Evolutionary conservation across 2,113 vertebrate species (phyloP).

Genomic region (Varanus salvator): DNA sequence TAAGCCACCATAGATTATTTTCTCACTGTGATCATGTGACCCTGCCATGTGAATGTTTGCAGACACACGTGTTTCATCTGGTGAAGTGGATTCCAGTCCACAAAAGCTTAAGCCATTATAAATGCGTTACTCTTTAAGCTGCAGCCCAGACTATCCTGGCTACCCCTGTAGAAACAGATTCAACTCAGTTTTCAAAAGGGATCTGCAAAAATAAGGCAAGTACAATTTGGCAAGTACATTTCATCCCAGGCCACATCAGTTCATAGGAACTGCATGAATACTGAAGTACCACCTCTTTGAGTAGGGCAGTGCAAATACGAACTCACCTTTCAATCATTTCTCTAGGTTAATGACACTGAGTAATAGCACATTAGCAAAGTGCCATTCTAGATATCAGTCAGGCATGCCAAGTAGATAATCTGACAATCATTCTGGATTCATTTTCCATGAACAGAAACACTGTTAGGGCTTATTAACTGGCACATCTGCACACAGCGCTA

Average conservation of each 20-base stretch:
- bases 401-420: constrained; percentile 84
- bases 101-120: not conserved
- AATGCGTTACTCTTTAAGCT: not conserved
- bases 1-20: too few relatives aligned
- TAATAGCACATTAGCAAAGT: constrained; percentile 85
- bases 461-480: constrained; percentile 82
- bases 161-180: not conserved
- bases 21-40: too few relatives aligned
- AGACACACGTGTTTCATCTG: not conserved
- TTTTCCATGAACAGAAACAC: constrained; percentile 83
- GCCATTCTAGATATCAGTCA: constrained; percentile 82
- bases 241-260: constrained; percentile 53
- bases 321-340: constrained; percentile 84
- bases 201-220: constrained; percentile 26
- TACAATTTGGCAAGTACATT: constrained; percentile 10
- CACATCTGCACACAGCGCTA: constrained; percentile 77
- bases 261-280: constrained; percentile 59
- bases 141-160: not conserved
- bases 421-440: constrained; percentile 80
- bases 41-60: too few relatives aligned
- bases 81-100: not conserved
- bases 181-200: constrained; percentile 25
- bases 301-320: constrained; percentile 70
- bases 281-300: constrained; percentile 51
- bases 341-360: constrained; percentile 83